Evolutionary conservation across 2,797 vertebrate genomes (phyloP).

Genomic region (Melanogrammus aeglefinus): DNA sequence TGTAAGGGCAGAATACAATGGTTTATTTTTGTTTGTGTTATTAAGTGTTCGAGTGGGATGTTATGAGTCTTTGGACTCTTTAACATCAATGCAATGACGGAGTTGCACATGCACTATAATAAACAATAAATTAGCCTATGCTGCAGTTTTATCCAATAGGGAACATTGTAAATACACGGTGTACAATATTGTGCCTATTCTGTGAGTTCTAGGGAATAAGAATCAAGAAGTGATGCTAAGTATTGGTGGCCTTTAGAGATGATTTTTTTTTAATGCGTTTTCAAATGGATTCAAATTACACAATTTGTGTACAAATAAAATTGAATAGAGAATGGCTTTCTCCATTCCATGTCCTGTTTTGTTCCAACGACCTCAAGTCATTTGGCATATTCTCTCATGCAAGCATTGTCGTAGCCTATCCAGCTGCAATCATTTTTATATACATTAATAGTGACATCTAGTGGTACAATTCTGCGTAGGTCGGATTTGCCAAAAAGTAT

Average conservation of each 20-base stretch:
- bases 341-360: conserved; percentile 41
- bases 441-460: conserved; percentile 40
- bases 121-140: conserved; percentile 48
- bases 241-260: conserved; percentile 67
- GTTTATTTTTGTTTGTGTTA: conserved; percentile 48
- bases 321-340: conserved; percentile 74
- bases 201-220: conserved; percentile 44
- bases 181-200: conserved; percentile 65
- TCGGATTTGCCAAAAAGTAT: background rate
- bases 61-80: conserved; percentile 58
- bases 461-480: conserved; percentile 24
- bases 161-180: conserved; percentile 39
- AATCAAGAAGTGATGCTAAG: conserved; percentile 50
- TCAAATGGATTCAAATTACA: conserved; percentile 72
- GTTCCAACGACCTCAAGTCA: background rate
- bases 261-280: conserved; percentile 65
- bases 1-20: conserved; percentile 42
- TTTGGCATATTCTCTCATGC: background rate
- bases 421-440: background rate
- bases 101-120: conserved; percentile 64
- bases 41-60: conserved; percentile 47
- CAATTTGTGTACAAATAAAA: conserved; percentile 83
- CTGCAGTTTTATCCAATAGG: conserved; percentile 62
- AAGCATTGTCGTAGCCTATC: background rate
- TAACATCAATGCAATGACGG: conserved; percentile 56